A percentile compares a stretch with the other conserved stretches of the same genome.
Conservation (phyloP, 2,888 invertebrate species). For the Crematogaster levior region DNA sequence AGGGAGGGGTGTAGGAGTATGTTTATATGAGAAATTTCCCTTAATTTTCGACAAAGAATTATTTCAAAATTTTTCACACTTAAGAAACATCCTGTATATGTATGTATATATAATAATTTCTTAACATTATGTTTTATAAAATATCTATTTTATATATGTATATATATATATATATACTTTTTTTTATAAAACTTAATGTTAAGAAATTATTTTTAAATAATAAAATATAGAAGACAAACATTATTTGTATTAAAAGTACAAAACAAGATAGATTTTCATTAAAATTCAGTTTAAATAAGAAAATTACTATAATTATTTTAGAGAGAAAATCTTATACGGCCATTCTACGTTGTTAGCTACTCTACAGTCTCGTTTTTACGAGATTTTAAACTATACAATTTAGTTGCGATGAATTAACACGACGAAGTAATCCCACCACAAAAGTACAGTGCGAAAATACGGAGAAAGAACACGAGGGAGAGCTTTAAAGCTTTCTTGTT, state of each 20-base stretch:
- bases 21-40: too few species aligned
- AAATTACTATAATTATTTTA: neutral
- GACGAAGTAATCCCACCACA: conserved; percentile 34
- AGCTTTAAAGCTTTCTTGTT: conserved; percentile 64
- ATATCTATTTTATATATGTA: too few species aligned
- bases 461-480: conserved; percentile 50
- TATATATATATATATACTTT: too few species aligned
- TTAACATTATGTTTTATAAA: too few species aligned
- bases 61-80: too few species aligned
- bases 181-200: neutral
- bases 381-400: conserved; percentile 39
- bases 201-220: neutral
- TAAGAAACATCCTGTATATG: too few species aligned
- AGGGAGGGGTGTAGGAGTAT: too few species aligned
- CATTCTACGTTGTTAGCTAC: neutral
- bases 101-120: too few species aligned
- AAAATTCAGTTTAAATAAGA: neutral
- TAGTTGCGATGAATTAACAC: conserved; percentile 59
- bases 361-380: neutral
- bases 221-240: neutral
- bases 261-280: neutral
- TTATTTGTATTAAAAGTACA: neutral
- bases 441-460: conserved; percentile 63
- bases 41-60: too few species aligned
- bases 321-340: neutral